Conservation (phyloP, 2,113 vertebrate genomes). For the Bothrops jararaca region DNA sequence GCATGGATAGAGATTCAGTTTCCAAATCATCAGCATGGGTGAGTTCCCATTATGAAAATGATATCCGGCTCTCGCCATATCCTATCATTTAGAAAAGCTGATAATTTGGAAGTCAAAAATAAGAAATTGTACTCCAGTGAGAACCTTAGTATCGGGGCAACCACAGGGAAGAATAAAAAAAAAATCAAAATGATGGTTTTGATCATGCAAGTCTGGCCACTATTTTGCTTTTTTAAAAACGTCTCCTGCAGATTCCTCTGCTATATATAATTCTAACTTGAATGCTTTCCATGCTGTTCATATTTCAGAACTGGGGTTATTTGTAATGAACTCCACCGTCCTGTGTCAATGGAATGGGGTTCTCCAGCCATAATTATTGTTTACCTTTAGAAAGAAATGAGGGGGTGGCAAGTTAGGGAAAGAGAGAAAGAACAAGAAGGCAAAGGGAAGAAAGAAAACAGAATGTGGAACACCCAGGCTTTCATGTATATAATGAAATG, state of each 20-base stretch:
- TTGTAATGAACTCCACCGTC: background rate
- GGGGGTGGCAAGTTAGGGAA: background rate
- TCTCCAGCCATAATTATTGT: conserved; percentile 38
- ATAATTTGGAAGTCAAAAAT: background rate
- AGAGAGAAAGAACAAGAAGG: background rate
- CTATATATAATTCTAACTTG: background rate
- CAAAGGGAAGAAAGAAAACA: background rate
- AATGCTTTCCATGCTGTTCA: no score
- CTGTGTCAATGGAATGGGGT: background rate
- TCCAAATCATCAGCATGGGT: background rate
- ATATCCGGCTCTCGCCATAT: background rate
- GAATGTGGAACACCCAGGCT: conserved; percentile 44
- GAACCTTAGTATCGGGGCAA: background rate
- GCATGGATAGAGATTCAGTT: background rate
- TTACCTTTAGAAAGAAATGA: conserved; percentile 27
- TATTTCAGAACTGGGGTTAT: background rate
- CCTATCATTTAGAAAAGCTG: background rate
- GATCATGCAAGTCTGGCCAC: background rate
- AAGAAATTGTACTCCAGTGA: background rate
- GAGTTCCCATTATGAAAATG: background rate
- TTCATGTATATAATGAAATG: conserved; percentile 51
- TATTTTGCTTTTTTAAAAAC: background rate
- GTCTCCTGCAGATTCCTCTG: background rate
- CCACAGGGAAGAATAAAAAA: background rate
- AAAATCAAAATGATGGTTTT: background rate